These are phyloP conservation scores for Cephalopterus ornatus DNA, from an alignment of 2,113 vertebrate species.

Conservation along the genomic window DNA sequence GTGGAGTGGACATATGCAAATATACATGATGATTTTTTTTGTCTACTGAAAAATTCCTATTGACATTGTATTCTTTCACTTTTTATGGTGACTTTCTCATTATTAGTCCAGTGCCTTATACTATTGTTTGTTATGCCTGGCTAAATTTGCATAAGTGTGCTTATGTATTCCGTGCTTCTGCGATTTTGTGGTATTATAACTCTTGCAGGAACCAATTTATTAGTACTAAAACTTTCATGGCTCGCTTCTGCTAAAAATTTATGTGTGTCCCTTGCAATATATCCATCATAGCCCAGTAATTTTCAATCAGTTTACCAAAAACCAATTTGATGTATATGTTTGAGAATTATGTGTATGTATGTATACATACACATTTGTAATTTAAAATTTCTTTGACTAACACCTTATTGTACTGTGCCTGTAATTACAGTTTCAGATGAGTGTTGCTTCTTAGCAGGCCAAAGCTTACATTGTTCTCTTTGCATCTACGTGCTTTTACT, in stretches of 20 bases:
- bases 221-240: conserved; percentile 29
- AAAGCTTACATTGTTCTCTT: neutral
- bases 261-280: neutral
- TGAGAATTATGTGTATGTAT: neutral
- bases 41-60: neutral
- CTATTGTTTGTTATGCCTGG: neutral
- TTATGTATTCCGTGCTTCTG: conserved; percentile 13
- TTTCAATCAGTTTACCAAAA: conserved; percentile 11
- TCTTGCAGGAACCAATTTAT: conserved; percentile 32
- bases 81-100: neutral
- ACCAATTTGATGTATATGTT: neutral
- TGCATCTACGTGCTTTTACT: neutral
- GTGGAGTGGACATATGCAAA: neutral
- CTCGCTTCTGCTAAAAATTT: conserved; percentile 16
- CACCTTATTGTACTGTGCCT: neutral
- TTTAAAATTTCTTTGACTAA: conserved; percentile 7
- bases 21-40: neutral
- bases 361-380: neutral
- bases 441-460: neutral
- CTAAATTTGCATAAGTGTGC: neutral
- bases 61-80: neutral
- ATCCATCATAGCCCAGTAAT: conserved; percentile 18
- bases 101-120: neutral
- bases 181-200: neutral
- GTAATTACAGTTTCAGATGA: conserved; percentile 26